These are phyloP conservation scores for Camarhynchus parvulus DNA, from an alignment of 2,113 vertebrate species.

Conservation along the genomic window DNA sequence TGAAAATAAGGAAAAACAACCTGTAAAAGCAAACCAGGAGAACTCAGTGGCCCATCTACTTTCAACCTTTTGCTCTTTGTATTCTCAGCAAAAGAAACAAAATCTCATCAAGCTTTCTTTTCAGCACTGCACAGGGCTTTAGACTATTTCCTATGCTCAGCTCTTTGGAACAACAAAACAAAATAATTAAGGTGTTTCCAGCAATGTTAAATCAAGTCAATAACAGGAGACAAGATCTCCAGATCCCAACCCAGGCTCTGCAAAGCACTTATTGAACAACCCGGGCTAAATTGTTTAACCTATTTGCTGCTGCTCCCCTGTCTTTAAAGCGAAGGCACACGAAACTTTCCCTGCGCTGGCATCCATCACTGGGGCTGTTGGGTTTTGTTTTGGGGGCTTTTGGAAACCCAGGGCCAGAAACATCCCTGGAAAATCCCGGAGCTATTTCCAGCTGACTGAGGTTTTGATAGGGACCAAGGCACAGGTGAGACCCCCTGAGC, in stretches of 20 bases:
- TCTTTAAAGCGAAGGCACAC: not conserved
- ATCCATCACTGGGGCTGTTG: fast-evolving
- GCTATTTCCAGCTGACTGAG: not conserved
- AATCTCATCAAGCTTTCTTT: conserved; percentile 30
- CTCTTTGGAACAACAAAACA: not conserved
- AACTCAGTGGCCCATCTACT: not conserved
- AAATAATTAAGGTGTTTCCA: conserved; percentile 17
- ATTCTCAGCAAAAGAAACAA: not conserved
- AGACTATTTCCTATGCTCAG: not conserved
- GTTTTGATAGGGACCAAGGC: not conserved
- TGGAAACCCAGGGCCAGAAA: not conserved
- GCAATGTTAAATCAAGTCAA: not conserved
- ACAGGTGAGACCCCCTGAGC: not conserved
- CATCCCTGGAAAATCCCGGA: not conserved
- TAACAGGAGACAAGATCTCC: not conserved
- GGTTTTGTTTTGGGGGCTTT: not conserved
- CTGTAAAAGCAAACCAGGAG: not conserved
- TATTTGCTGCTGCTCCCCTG: not conserved
- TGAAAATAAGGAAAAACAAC: not conserved
- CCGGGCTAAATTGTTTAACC: not conserved
- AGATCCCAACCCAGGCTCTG: not conserved
- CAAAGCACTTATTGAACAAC: not conserved
- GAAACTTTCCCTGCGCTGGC: not conserved
- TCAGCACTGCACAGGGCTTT: not conserved
- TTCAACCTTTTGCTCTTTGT: conserved; percentile 19